These are phyloP conservation scores for Trypoxylon attenuatum DNA, from an alignment of 2,888 invertebrate genomes.

Conservation along the genomic window DNA sequence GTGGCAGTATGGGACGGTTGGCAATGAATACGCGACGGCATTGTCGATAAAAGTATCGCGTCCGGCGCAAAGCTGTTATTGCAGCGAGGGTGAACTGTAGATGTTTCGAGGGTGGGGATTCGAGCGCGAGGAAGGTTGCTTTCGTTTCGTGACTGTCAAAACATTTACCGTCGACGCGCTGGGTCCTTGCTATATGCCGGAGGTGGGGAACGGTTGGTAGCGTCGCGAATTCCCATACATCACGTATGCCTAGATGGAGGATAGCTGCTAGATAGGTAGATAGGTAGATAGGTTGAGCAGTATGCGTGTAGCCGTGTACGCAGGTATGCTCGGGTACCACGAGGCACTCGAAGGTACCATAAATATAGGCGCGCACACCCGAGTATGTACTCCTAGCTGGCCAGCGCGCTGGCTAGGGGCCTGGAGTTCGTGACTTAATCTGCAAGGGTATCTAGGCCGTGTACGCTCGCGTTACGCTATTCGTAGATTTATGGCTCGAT, in stretches of 20 bases:
- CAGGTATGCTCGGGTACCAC: constrained; percentile 31
- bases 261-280: no score
- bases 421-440: constrained; percentile 61
- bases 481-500: constrained; percentile 48
- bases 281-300: no score
- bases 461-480: constrained; percentile 35
- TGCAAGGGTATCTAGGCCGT: constrained; percentile 51
- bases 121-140: constrained; percentile 3
- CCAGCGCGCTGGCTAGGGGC: constrained; percentile 15
- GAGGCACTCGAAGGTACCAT: constrained; percentile 52
- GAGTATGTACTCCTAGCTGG: no score
- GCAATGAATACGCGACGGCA: no score
- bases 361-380: constrained; percentile 57
- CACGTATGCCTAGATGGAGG: no score
- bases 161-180: constrained; percentile 47
- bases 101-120: no score
- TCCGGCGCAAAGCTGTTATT: background rate
- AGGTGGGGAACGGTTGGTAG: constrained; percentile 5
- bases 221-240: constrained; percentile 52
- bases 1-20: no score
- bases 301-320: no score
- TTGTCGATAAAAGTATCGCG: background rate
- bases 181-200: constrained; percentile 7
- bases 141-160: constrained; percentile 29
- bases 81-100: no score